Base-by-base conservation (phyloP, 2,797 vertebrate genomes). In the Labeo calbasu region DNA sequence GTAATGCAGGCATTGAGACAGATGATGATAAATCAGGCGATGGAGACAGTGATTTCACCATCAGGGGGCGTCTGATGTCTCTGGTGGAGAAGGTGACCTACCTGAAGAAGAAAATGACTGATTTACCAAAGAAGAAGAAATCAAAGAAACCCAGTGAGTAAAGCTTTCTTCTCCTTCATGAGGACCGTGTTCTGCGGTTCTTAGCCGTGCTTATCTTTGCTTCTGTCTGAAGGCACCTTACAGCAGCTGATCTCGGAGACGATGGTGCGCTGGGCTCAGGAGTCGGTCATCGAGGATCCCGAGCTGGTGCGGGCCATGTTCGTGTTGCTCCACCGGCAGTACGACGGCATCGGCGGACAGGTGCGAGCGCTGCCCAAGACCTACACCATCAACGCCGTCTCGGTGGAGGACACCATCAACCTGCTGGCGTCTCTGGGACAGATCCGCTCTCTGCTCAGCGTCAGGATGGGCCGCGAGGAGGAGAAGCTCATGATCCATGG, bases 401-500 rank as follows among this genome's bases (percentile, higher is more conserved):
- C 98, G 0, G 96, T 99, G 86, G 98, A 99, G 89, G 98, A 99
- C 89, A 98, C 98, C 77, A 98, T 99, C 90, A 97, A 93, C 87
- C 94, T 99, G 86, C 89, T 99, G 89, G 98, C 97, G 0, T 97
- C 98, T 2, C 96, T 99, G 0, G 97, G 97, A 25, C 98, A 99
- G 93, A 99, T 99, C 82, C 94, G 98, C 63, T 99, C 97, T 28
- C 93, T 99, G 87, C 95, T 99, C 71, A 98, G 97, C 6, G 98
- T 99, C 82, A 95, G 98, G 46, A 99, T 99, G 98, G 98, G 98
- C 43, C 95, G 95, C 63, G 98, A 98, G 81, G 98, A 99, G 89
- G 98, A 99, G 91, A 99, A 98, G 25, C 96, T 98, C n/a, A 99
- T 99, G 98, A 99, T 99, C 86, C 94, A 97, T 63, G 98, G 97